phyloP scores from a whole-genome alignment of 2,113 vertebrate genomes.

The Pygoscelis adeliae region DNA sequence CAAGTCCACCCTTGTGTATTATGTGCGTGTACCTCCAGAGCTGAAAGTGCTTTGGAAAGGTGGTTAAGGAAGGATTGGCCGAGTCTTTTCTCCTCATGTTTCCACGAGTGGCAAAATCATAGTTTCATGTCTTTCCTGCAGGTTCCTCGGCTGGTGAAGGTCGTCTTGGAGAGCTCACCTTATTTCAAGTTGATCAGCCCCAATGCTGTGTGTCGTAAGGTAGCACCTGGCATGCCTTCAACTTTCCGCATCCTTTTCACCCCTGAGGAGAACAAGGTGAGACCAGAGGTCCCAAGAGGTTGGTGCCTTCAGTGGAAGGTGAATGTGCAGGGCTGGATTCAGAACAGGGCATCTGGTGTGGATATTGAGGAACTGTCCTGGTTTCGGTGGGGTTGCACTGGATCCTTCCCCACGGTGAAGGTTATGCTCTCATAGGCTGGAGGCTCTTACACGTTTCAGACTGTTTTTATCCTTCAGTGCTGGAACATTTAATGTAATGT shows the following conservation, averaged over 20 bases:
- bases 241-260: conserved; percentile 82
- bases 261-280: conserved; percentile 85
- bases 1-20: not conserved
- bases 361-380: not conserved
- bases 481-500: not conserved
- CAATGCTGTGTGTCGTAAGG: conserved; percentile 54
- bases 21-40: not conserved
- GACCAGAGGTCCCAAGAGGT: not conserved
- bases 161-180: conserved; percentile 78
- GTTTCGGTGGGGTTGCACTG: not conserved
- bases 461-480: not conserved
- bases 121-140: conserved; percentile 10
- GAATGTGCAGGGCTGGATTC: not conserved
- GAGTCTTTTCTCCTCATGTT: not conserved
- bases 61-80: not conserved
- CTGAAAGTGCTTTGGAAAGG: not conserved
- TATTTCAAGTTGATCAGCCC: conserved; percentile 80
- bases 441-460: not conserved
- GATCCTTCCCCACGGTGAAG: not conserved
- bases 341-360: not conserved
- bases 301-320: not conserved
- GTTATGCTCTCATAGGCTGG: not conserved
- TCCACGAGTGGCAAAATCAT: not conserved
- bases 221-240: conserved; percentile 77
- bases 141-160: conserved; percentile 77